Evolutionary conservation across 2,113 vertebrate genomes (phyloP), one percentile per base, ranked within the genome.

Genomic region (Onychostoma macrolepis): DNA sequence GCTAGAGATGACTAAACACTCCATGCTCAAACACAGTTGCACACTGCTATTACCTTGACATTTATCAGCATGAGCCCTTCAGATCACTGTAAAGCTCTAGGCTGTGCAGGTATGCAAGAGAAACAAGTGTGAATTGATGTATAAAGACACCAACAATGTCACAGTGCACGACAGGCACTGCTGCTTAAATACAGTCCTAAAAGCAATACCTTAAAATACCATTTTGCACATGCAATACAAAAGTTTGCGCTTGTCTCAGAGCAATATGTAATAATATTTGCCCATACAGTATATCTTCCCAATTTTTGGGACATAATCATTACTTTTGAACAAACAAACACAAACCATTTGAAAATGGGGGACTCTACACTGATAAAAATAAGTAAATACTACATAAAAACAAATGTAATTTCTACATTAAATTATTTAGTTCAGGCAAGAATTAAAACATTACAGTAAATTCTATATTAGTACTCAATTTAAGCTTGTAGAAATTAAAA

Each of bases 51-150:
- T 63, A 33, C 83, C 84, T 78, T 63, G 67, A 86, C 67, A 75
- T 38, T 56, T 84, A 88, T 79, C 45, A 28, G 89, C 87, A 76
- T 80, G 2, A 77, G 79, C 86, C 80, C 48, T 12, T 33, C 13
- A 36, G 56, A 83, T 65, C 45, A 3, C 67, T 80, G 61, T 80
- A 80, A 71, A 80, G 85, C 77, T 45, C 9, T 33, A 15, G 17
- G 21, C 9, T 48, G 53, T 67, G 67, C 38, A 50, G 56, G 56
- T 48, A 75, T 86, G 79, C 36, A 17, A 15, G 4, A 63, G 28
- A 72, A 72, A 33, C 65, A 38, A 30, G 33, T 72, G 33, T 30
- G 36, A 82, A 86, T 17, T 11, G 6, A 74, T 28, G 17, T 69
- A 61, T 17, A 17, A 11, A 30, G 24, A 75, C 13, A 21, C 17